Percentiles rank a stretch among this genome's conserved stretches.
These are phyloP conservation scores for Sebastes cheni DNA, from an alignment of 2,797 vertebrate species.

Conservation along the genomic window DNA sequence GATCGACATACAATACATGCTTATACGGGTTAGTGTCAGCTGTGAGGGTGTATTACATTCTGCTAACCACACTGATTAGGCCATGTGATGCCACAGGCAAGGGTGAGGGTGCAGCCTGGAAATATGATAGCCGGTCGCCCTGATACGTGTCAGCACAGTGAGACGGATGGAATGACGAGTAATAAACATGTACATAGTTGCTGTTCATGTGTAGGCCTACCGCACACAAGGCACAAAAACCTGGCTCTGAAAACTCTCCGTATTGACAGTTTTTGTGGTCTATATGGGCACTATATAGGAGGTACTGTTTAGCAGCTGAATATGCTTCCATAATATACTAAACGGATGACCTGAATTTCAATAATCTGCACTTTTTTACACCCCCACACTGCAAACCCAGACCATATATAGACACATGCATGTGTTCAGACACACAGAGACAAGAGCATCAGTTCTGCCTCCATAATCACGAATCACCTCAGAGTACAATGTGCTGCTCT, in stretches of 20 bases:
- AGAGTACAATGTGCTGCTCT: constrained; percentile 12
- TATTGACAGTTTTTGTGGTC: neutral
- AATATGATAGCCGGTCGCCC: constrained; percentile 53
- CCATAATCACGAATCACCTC: constrained; percentile 34
- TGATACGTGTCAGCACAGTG: constrained; percentile 52
- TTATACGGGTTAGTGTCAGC: neutral
- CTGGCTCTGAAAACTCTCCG: constrained; percentile 2
- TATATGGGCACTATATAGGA: neutral
- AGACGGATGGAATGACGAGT: constrained; percentile 47
- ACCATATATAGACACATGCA: constrained; percentile 42
- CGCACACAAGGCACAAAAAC: neutral
- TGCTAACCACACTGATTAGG: constrained; percentile 38
- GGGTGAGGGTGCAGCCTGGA: constrained; percentile 50
- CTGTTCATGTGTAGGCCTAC: neutral
- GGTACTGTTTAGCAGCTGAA: neutral
- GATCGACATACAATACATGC: constrained; percentile 2
- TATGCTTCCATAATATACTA: constrained; percentile 16
- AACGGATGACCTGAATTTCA: constrained; percentile 38
- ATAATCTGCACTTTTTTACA: constrained; percentile 37
- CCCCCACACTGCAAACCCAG: constrained; percentile 40
- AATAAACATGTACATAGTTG: constrained; percentile 15
- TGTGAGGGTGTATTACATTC: constrained; percentile 32
- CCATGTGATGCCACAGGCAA: constrained; percentile 51
- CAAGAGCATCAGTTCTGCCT: constrained; percentile 43
- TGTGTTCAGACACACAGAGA: constrained; percentile 44